Percentiles rank a stretch among this genome's conserved stretches.
Conservation (phyloP, 2,797 vertebrate species). For the Columba guinea region DNA sequence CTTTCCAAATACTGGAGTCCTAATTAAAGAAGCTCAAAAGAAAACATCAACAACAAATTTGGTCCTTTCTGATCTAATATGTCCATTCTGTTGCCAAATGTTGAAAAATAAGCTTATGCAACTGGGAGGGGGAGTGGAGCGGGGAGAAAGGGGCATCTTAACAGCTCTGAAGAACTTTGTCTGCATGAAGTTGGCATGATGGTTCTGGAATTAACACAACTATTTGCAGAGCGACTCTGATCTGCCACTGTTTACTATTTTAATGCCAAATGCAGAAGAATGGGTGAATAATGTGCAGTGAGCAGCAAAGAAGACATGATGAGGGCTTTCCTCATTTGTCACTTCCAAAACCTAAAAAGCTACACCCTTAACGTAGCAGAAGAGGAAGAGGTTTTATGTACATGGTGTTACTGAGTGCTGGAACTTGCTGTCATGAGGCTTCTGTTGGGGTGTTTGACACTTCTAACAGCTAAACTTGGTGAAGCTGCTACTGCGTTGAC, state of each 20-base stretch:
- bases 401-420: background rate
- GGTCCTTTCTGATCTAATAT: slow-evolving; percentile 35
- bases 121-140: background rate
- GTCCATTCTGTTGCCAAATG: background rate
- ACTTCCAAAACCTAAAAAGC: background rate
- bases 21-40: slow-evolving; percentile 40
- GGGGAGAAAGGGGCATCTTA: background rate
- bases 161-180: background rate
- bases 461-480: background rate
- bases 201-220: background rate
- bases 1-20: background rate
- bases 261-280: background rate
- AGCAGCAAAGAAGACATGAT: background rate
- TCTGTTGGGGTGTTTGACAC: background rate
- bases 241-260: background rate
- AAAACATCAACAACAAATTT: slow-evolving; percentile 30
- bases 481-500: background rate
- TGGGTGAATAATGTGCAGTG: background rate
- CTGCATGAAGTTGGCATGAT: background rate
- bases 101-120: slow-evolving; percentile 51
- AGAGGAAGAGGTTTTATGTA: background rate
- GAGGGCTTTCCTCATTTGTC: background rate
- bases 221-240: background rate
- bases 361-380: background rate
- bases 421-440: background rate